Evolutionary conservation across 2,888 invertebrate species (phyloP).

Genomic region (Dasypogon diadema): DNA sequence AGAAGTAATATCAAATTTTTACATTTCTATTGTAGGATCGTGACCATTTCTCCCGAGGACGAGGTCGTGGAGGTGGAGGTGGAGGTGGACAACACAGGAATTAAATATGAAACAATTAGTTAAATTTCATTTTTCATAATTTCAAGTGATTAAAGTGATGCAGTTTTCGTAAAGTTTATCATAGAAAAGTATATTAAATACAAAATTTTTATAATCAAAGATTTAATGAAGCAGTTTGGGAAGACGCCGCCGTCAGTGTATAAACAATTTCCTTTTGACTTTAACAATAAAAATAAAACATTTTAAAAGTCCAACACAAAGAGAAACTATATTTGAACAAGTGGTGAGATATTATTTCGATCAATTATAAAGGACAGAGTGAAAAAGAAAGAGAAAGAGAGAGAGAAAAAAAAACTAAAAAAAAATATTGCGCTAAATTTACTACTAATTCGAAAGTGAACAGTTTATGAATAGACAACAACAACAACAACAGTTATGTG

Average conservation of each 20-base stretch:
- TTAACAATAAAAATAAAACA: constrained; percentile 43
- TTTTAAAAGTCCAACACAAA: constrained; percentile 21
- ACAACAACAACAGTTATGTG: constrained; percentile 27
- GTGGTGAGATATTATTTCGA: constrained; percentile 37
- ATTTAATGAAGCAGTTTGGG: constrained; percentile 30
- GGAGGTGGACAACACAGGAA: constrained; percentile 51
- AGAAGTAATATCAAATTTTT: too few species aligned
- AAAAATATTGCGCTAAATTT: constrained; percentile 43
- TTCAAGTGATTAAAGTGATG: constrained; percentile 50
- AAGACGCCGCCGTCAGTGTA: constrained; percentile 24
- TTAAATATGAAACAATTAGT: constrained; percentile 49
- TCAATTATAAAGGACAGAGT: constrained; percentile 34
- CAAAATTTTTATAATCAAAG: constrained; percentile 40
- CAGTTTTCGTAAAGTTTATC: constrained; percentile 45
- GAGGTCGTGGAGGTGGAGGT: constrained; percentile 49
- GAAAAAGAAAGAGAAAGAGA: constrained; percentile 29
- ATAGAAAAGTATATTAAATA: constrained; percentile 42
- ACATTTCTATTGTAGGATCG: constrained; percentile 55
- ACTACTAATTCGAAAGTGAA: constrained; percentile 41
- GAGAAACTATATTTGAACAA: constrained; percentile 32
- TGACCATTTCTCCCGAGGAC: constrained; percentile 54
- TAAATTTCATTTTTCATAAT: constrained; percentile 38
- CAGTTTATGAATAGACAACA: constrained; percentile 37
- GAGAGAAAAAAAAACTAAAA: constrained; percentile 8
- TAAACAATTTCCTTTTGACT: constrained; percentile 44